Evolutionary conservation across 2,113 vertebrate genomes (phyloP).

Genomic region (Hymenochirus boettgeri): DNA sequence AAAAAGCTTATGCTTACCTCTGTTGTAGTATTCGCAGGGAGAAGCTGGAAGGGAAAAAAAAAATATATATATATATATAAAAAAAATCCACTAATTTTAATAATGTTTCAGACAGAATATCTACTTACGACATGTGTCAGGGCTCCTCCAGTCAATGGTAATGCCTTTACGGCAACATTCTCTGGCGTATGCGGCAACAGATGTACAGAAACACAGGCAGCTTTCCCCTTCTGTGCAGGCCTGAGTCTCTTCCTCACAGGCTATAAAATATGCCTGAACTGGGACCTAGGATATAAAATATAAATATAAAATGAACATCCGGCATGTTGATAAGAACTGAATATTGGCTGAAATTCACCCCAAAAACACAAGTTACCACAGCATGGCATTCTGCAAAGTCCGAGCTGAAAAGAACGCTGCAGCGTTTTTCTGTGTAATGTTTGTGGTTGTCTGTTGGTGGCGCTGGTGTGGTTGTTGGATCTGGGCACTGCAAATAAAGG

Average conservation of each 20-base stretch:
- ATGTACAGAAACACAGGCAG: constrained; percentile 40
- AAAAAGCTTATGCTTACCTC: constrained; percentile 32
- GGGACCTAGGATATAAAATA: background rate
- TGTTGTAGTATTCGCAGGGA: constrained; percentile 42
- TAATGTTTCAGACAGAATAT: background rate
- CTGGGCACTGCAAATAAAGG: constrained; percentile 11
- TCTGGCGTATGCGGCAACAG: constrained; percentile 39
- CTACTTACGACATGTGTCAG: constrained; percentile 42
- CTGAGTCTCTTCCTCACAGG: constrained; percentile 39
- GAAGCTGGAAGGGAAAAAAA: constrained; percentile 20
- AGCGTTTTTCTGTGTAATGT: constrained; percentile 18
- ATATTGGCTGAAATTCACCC: too few relatives aligned
- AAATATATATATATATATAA: too few relatives aligned
- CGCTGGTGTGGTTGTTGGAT: background rate
- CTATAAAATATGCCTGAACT: constrained; percentile 23
- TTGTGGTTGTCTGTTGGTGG: constrained; percentile 21
- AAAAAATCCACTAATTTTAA: too few relatives aligned
- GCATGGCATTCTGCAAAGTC: constrained; percentile 15
- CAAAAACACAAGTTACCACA: constrained; percentile 10
- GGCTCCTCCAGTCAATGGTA: constrained; percentile 34
- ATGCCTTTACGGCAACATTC: constrained; percentile 37
- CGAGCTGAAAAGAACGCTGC: constrained; percentile 8
- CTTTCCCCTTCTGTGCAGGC: constrained; percentile 35
- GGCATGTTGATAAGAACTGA: too few relatives aligned
- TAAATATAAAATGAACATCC: background rate